A percentile compares a stretch with the other conserved stretches of the same genome.
These are phyloP conservation scores for human (Homo sapiens) DNA, from an alignment of 2,113 vertebrate genomes.

Conservation along the genomic window DNA sequence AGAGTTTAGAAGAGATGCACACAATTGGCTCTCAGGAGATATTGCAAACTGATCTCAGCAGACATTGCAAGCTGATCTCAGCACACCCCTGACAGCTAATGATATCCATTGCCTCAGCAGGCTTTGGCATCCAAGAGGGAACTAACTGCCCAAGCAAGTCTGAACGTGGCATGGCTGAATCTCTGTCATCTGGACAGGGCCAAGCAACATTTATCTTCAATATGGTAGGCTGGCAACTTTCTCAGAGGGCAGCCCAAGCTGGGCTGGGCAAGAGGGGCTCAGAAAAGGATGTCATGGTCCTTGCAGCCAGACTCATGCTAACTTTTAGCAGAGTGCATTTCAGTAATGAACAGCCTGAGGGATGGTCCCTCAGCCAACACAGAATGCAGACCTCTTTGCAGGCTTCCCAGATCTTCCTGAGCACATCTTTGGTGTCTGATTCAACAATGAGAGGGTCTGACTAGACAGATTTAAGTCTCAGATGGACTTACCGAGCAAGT, in stretches of 20 bases:
- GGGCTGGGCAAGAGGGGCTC: not conserved
- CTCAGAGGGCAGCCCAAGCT: not conserved
- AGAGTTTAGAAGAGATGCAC: not conserved
- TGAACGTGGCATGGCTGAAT: not conserved
- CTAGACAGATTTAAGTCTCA: not conserved
- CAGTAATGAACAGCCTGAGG: not conserved
- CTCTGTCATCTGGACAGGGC: not conserved
- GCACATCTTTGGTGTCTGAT: not conserved
- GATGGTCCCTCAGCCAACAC: not conserved
- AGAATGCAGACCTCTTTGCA: not conserved
- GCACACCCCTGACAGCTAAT: not conserved
- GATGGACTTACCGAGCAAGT: not conserved
- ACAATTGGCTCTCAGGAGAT: not conserved
- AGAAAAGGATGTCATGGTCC: not conserved
- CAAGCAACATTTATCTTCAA: not conserved
- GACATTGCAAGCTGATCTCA: not conserved
- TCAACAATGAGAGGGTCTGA: not conserved
- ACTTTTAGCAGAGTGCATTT: not conserved
- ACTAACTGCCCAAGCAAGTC: not conserved
- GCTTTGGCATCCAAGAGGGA: not conserved
- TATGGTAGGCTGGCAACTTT: not conserved
- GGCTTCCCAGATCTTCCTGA: not conserved
- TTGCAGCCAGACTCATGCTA: not conserved
- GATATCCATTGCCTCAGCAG: not conserved
- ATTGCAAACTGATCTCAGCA: not conserved